Base-by-base conservation (phyloP, 2,797 vertebrate species). In the Tragopan temminckii region DNA sequence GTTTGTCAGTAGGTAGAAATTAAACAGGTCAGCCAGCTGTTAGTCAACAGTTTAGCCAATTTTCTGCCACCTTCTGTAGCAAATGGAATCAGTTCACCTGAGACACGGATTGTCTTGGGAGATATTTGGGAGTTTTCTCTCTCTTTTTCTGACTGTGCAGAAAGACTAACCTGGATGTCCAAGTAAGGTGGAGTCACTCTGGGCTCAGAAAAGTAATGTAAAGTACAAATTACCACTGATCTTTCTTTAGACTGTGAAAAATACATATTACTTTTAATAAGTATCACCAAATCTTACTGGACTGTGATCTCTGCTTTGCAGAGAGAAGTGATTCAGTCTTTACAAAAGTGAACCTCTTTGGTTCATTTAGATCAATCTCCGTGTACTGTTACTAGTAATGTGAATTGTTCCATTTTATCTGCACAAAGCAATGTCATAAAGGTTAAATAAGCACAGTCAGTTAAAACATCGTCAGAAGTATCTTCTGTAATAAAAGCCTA, bases 391-490 rank as follows among this genome's bases (percentile, higher is more conserved):
- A 6, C 38, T 90, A 58, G 42, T 76, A 52, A 80, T 79, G 63
- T 68, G 94, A 90, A 90, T 97, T 75, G 72, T 96, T 97, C 85
- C 71, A 93, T 94, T 96, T 94, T 93, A 88, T 90, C 91, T 95
- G 40, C 92, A 81, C 86, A 94, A 92, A 95, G 71, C 85, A 93
- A 83, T 94, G 59, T 92, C 88, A 89, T 85, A 89, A 97, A 95
- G 68, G 12, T 72, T 96, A 88, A 96, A 97, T 96, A 93, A 89
- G 82, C 71, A 89, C 64, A 90, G 35, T 93, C 78, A 90, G 55
- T 55, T 63, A 95, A 96, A 95, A 79, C 29, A 35, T 91, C 93
- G 80, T 80, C 29, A 10, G 79, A 97, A 96, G 48, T 95, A 85
- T 83, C 5, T 2, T 88, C 63, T 94, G 24, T 75, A 92, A 48